Conservation (phyloP, 92 coral and sea anemone species). For the Epizoanthus fatuus region DNA sequence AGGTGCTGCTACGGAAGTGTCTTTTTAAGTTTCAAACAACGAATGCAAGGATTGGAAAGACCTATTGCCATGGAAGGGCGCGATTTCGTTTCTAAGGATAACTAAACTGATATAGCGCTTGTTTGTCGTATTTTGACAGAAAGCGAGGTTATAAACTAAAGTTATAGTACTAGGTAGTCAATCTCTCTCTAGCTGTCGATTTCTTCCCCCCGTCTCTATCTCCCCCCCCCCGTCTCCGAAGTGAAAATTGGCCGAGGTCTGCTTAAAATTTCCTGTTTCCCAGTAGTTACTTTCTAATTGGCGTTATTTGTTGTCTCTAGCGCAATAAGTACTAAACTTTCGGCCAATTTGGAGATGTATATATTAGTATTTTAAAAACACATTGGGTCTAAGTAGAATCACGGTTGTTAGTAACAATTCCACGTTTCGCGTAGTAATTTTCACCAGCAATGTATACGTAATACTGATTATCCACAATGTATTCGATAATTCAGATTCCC, state of each 20-base stretch:
- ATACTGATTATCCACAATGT: background rate
- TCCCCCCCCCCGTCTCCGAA: background rate
- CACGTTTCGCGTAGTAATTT: background rate
- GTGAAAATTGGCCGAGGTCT: background rate
- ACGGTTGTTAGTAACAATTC: background rate
- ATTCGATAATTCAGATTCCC: background rate
- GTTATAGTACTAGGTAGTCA: too few relatives aligned
- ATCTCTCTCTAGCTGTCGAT: background rate
- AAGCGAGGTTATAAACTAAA: background rate
- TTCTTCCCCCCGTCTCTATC: background rate
- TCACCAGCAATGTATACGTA: background rate
- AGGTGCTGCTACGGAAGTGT: background rate
- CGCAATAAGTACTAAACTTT: background rate
- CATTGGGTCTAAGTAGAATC: background rate
- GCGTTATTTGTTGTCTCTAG: background rate
- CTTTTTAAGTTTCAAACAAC: background rate
- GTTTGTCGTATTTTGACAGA: background rate
- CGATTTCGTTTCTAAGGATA: conserved; percentile 1
- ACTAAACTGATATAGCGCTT: background rate
- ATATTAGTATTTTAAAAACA: background rate
- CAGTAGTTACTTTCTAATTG: background rate
- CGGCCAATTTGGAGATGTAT: background rate
- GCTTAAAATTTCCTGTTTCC: background rate
- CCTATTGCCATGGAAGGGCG: background rate
- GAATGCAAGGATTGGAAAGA: background rate